These are phyloP conservation scores for Idaea biselata DNA, from an alignment of 2,888 invertebrate genomes.

Conservation along the genomic window DNA sequence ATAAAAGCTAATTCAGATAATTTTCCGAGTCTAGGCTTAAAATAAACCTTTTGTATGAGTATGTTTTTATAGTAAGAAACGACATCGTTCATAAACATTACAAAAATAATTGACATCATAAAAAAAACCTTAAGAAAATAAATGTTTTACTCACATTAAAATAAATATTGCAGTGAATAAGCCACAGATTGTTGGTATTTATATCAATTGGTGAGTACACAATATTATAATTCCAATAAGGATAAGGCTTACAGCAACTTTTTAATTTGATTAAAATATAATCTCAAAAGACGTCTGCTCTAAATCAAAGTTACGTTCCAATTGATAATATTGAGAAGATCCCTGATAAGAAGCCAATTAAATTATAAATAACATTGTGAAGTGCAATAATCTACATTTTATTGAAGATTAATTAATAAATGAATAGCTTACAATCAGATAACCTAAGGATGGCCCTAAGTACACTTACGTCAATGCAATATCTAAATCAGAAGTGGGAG, in stretches of 20 bases:
- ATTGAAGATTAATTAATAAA: slow-evolving; percentile 49
- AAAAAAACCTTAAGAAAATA: background rate
- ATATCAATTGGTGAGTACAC: no score
- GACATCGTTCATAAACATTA: background rate
- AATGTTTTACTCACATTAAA: background rate
- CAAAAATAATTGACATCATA: background rate
- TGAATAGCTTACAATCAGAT: slow-evolving; percentile 47
- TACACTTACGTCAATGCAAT: slow-evolving; percentile 61
- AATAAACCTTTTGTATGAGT: background rate
- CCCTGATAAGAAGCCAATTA: slow-evolving; percentile 36
- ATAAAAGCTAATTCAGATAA: slow-evolving; percentile 7
- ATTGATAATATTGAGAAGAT: slow-evolving; percentile 37
- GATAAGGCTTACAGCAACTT: background rate
- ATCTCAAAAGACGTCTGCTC: slow-evolving; percentile 33
- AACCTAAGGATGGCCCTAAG: slow-evolving; percentile 54
- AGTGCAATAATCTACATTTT: slow-evolving; percentile 29
- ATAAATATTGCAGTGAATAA: background rate
- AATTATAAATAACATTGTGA: slow-evolving; percentile 24
- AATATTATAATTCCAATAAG: background rate
- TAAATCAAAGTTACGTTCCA: slow-evolving; percentile 29
- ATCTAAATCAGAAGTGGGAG: slow-evolving; percentile 19
- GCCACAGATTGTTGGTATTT: background rate
- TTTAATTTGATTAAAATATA: background rate
- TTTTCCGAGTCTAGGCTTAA: slow-evolving; percentile 8
- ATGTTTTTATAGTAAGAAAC: background rate